These are phyloP conservation scores for Andrena camellia DNA, from an alignment of 2,888 invertebrate genomes.

Conservation along the genomic window DNA sequence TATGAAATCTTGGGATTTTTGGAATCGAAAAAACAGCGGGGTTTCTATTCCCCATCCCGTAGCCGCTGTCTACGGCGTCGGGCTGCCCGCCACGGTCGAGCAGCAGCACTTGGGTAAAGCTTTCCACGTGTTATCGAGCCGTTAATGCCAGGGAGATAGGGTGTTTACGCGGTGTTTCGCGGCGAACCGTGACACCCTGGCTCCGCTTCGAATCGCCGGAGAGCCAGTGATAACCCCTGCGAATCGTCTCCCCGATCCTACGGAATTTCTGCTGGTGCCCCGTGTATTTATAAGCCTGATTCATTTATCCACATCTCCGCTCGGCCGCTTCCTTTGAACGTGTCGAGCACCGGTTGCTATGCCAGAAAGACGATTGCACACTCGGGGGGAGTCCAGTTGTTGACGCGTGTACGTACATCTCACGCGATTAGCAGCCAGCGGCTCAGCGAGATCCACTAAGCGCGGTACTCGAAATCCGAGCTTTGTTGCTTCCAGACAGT, in stretches of 20 bases:
- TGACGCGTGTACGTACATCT: neutral
- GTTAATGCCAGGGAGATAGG: slow-evolving; percentile 76
- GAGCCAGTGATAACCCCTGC: slow-evolving; percentile 51
- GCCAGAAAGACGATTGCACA: slow-evolving; percentile 29
- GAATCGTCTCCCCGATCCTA: slow-evolving; percentile 44
- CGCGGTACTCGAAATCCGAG: no score
- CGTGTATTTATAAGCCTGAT: slow-evolving; percentile 58
- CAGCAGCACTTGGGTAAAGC: slow-evolving; percentile 29
- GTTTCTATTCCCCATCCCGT: no score
- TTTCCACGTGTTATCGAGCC: slow-evolving; percentile 63
- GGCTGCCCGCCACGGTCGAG: neutral
- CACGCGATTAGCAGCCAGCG: no score
- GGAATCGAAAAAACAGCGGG: no score
- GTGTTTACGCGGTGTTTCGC: slow-evolving; percentile 81
- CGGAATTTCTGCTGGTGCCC: slow-evolving; percentile 36
- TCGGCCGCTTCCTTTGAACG: slow-evolving; percentile 37
- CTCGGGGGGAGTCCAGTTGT: neutral
- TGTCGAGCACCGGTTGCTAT: slow-evolving; percentile 41
- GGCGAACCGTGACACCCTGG: slow-evolving; percentile 77
- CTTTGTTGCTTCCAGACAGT: no score
- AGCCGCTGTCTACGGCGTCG: neutral
- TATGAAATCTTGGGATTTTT: no score
- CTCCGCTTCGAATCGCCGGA: slow-evolving; percentile 30
- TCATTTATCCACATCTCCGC: slow-evolving; percentile 37
- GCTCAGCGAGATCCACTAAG: no score